Evolutionary conservation across 1,140 invertebrate species (phyloP).

Genomic region (Nixonia krombeini): DNA sequence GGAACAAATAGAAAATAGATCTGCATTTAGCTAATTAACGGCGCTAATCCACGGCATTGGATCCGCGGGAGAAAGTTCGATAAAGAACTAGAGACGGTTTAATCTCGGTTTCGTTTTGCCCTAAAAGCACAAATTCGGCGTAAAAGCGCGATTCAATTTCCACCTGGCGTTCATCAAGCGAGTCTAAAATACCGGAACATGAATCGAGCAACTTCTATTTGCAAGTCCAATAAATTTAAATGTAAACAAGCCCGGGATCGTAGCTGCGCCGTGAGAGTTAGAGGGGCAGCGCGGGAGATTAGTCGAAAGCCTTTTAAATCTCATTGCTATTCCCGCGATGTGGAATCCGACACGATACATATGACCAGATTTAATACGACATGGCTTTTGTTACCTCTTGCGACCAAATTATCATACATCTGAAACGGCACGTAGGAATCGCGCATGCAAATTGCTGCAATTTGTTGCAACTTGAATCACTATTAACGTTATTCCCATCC

Average conservation of each 20-base stretch:
- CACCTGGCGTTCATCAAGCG: constrained; percentile 20
- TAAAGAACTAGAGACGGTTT: no score
- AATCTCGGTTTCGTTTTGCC: no score
- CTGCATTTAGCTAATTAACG: no score
- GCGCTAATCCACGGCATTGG: no score
- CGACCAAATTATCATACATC: no score
- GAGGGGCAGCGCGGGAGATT: constrained; percentile 35
- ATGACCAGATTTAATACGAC: constrained; percentile 33
- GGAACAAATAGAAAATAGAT: no score
- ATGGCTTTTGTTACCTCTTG: no score
- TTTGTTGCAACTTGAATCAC: no score
- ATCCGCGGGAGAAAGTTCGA: no score
- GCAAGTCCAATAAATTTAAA: constrained; percentile 52
- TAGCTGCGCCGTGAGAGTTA: neutral
- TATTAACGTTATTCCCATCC: no score
- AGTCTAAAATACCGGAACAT: constrained; percentile 32
- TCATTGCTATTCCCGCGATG: constrained; percentile 41
- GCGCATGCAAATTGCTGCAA: no score
- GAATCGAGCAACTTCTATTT: constrained; percentile 41
- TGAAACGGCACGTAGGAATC: no score
- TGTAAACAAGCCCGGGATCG: constrained; percentile 32
- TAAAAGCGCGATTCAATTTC: constrained; percentile 24
- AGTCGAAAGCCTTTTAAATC: constrained; percentile 50
- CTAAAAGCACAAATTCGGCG: constrained; percentile 18
- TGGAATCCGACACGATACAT: constrained; percentile 39